Percentiles rank a stretch among this genome's conserved stretches.
These are phyloP conservation scores for Bovichtus diacanthus DNA, from an alignment of 2,797 vertebrate genomes.

Conservation along the genomic window DNA sequence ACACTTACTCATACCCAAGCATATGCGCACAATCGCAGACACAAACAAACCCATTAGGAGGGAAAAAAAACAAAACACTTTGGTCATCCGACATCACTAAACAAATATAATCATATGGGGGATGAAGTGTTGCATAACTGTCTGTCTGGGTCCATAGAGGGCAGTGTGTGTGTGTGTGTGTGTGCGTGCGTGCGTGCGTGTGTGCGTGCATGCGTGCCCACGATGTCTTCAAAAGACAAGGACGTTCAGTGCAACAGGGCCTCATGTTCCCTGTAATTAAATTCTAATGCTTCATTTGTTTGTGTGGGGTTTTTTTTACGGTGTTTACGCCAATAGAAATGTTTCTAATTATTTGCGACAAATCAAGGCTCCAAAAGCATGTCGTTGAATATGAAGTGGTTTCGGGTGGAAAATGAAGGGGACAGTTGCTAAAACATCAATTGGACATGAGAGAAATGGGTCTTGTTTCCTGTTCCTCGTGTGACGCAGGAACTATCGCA, in stretches of 20 bases:
- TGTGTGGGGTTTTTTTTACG: background rate
- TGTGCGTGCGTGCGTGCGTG: constrained; percentile 2
- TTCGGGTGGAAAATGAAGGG: background rate
- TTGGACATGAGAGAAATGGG: background rate
- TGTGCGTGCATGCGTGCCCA: background rate
- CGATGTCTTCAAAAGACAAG: background rate
- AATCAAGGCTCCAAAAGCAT: background rate
- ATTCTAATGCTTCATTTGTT: constrained; percentile 28
- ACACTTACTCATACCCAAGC: too few species aligned
- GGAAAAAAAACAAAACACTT: too few species aligned
- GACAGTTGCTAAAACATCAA: background rate
- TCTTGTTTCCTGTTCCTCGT: background rate
- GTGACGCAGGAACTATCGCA: background rate
- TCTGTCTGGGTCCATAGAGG: constrained; percentile 4
- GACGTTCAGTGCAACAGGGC: background rate
- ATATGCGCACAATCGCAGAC: too few species aligned
- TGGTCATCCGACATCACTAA: background rate
- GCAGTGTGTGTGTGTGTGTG: background rate
- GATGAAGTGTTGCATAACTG: constrained; percentile 25
- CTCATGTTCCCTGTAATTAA: background rate
- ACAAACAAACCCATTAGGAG: too few species aligned
- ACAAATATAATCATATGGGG: background rate
- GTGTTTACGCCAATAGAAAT: constrained; percentile 16
- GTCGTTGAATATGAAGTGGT: constrained; percentile 6
- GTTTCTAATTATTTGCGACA: constrained; percentile 28